Base-by-base conservation (phyloP, 2,113 vertebrate species). In the Anarhynchus alexandrinus region DNA sequence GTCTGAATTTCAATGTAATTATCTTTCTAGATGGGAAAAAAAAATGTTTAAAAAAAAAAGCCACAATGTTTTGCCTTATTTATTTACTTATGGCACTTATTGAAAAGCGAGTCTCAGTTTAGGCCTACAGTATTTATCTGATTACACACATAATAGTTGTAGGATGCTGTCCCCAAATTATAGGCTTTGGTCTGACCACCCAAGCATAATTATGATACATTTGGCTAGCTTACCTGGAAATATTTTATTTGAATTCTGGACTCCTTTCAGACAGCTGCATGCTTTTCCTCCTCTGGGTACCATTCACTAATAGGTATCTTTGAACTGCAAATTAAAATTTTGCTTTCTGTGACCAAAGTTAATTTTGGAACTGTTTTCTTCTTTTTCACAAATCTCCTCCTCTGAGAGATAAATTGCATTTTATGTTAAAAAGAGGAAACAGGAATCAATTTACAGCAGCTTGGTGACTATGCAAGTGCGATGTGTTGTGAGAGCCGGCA, bases 161-260 rank as follows among this genome's bases (percentile, higher is more conserved):
- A 79, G 70, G 43, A 89, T 72, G 42, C n/a, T 71, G 43, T 52
- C 6, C 2, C 47, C 38, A 90, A 34, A 92, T 94, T 61, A 64
- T 2, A 83, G 71, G 43, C 36, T 96, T 95, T 76, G 27, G 62
- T 83, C 52, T 88, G 43, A 61, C 88, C 52, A 69, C 76, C 8
- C n/a, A 52, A 64, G 27, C 70, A 29, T 67, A 92, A 85, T 66
- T 80, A 76, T n/a, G 36, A 82, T 40, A 55, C 62, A 92, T 86
- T 90, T 88, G 88, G 47, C 88, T 94, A 74, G 88, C 27, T 84
- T 94, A 96, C 92, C 86, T 95, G 88, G 82, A 95, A 88, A 74
- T 3, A 77, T 58, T 94, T 94, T 52, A 78, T 92, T 86, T 93
- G 64, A 83, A 65, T 86, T 86, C 88, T 86, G 76, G 47, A 74